A percentile compares a stretch with the other conserved stretches of the same genome.
These are phyloP conservation scores for Proteles cristata DNA, from an alignment of 2,113 vertebrate genomes.

Conservation along the genomic window DNA sequence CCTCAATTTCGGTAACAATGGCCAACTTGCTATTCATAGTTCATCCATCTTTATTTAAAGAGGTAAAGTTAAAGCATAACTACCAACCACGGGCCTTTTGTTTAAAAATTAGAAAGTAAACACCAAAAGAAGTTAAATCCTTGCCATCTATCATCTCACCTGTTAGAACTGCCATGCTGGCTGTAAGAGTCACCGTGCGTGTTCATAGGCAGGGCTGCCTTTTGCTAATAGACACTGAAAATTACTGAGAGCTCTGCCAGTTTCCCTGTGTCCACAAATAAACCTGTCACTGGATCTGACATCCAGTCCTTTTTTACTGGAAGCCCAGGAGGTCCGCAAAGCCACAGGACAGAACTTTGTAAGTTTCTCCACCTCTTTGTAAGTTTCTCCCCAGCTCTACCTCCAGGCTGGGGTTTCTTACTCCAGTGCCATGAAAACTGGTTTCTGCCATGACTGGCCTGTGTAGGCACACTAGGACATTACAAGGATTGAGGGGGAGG, in stretches of 20 bases:
- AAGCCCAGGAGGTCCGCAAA: not conserved
- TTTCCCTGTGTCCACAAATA: not conserved
- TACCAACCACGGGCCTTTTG: conserved; percentile 13
- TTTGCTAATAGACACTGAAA: not conserved
- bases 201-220: not conserved
- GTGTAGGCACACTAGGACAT: not conserved
- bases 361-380: not conserved
- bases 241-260: not conserved
- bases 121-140: not conserved
- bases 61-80: conserved; percentile 4
- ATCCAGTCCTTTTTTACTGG: not conserved
- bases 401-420: not conserved
- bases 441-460: not conserved
- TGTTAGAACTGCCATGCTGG: not conserved
- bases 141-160: not conserved
- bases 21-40: not conserved
- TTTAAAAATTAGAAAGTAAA: not conserved
- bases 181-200: not conserved
- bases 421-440: not conserved
- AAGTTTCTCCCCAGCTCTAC: not conserved
- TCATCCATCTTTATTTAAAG: conserved; percentile 51
- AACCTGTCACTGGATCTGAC: not conserved
- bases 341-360: not conserved
- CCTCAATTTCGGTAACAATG: not conserved
- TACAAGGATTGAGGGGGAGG: not conserved